phyloP scores from a whole-genome alignment of 2,888 invertebrate species.

The Papilio protenor region DNA sequence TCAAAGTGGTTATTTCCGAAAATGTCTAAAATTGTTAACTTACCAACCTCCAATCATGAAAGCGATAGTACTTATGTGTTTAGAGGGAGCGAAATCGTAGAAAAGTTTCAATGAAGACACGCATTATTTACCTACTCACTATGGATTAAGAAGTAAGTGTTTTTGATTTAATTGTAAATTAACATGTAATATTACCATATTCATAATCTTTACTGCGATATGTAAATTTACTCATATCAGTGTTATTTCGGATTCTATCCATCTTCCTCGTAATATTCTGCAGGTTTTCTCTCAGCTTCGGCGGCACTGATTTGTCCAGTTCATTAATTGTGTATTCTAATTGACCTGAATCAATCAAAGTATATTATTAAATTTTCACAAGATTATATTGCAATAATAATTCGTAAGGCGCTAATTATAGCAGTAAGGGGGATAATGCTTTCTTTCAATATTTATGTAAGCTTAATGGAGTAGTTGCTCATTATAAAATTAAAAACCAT shows the following conservation, averaged over 20 bases:
- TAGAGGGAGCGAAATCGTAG: background rate
- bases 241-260: conserved; percentile 72
- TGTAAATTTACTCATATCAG: conserved; percentile 61
- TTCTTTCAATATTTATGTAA: background rate
- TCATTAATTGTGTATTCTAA: conserved; percentile 78
- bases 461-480: background rate
- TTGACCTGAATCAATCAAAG: conserved; percentile 61
- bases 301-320: conserved; percentile 74
- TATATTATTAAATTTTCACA: background rate
- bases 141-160: background rate
- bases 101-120: background rate
- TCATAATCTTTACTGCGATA: conserved; percentile 78
- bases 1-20: background rate
- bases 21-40: background rate
- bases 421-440: background rate
- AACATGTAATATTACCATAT: conserved; percentile 62
- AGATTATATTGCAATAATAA: background rate
- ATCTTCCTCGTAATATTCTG: conserved; percentile 73
- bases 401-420: background rate
- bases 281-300: conserved; percentile 73
- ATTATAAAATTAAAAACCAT: background rate
- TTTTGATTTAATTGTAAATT: background rate
- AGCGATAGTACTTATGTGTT: background rate
- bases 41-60: background rate
- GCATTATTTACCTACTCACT: background rate